A percentile compares a stretch with the other conserved stretches of the same genome.
These are phyloP conservation scores for Lampris incognitus DNA, from an alignment of 2,113 vertebrate species.

Conservation along the genomic window DNA sequence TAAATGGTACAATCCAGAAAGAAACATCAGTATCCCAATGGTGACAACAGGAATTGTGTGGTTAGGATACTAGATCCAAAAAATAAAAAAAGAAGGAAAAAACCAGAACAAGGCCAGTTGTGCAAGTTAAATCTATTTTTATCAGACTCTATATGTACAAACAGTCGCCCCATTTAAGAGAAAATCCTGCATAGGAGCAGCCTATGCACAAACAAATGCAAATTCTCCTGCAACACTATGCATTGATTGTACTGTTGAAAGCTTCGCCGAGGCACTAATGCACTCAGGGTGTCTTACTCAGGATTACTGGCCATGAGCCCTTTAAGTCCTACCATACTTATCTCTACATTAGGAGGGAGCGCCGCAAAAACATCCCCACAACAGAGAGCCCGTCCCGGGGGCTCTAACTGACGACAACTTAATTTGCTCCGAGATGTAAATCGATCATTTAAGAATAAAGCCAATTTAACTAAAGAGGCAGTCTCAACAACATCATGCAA, in stretches of 20 bases:
- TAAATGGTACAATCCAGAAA: constrained; percentile 96
- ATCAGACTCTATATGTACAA: background rate
- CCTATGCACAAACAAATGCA: background rate
- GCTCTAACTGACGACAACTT: constrained; percentile 30
- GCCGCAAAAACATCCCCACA: background rate
- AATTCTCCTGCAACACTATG: background rate
- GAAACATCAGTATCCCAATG: constrained; percentile 93
- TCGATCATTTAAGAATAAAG: constrained; percentile 5
- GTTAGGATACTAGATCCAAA: constrained; percentile 85
- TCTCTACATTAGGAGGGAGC: background rate
- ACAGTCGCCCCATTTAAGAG: no score
- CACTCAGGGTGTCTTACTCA: constrained; percentile 1
- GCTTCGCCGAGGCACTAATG: constrained; percentile 6
- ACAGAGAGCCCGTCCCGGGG: background rate
- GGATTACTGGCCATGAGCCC: background rate
- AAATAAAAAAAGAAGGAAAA: background rate
- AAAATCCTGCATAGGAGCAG: no score
- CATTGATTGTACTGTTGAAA: constrained; percentile 15
- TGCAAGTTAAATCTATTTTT: background rate
- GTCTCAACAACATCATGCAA: background rate
- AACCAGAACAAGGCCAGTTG: background rate
- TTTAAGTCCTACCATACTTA: constrained; percentile 29
- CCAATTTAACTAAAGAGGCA: constrained; percentile 17
- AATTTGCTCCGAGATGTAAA: constrained; percentile 39
- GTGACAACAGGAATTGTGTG: constrained; percentile 92